Conservation (phyloP, 2,113 vertebrate genomes). For the Brachirus orientalis region DNA sequence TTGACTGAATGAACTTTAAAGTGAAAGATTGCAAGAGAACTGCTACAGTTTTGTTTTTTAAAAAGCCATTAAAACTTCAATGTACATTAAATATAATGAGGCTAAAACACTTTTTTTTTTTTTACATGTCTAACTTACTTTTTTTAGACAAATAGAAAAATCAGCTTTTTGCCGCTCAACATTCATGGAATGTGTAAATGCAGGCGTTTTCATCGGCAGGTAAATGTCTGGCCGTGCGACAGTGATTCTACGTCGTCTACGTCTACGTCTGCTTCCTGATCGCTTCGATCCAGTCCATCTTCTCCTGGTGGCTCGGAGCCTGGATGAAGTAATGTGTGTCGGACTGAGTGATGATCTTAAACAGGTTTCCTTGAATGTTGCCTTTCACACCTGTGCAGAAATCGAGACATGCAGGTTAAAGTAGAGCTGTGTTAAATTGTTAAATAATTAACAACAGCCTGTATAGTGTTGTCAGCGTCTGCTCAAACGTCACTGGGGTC, state of each 20-base stretch:
- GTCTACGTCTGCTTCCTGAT: conserved; percentile 87
- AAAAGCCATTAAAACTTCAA: background rate
- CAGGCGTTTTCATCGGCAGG: background rate
- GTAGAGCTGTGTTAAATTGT: background rate
- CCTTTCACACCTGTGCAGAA: conserved; percentile 89
- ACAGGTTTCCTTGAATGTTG: conserved; percentile 94
- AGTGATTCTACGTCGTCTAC: no score
- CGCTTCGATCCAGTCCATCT: conserved; percentile 92
- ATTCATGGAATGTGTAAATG: conserved; percentile 56
- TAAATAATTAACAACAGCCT: background rate
- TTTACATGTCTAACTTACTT: background rate
- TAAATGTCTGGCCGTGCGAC: no score
- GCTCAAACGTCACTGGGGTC: no score
- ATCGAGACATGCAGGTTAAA: background rate
- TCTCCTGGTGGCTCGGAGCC: conserved; percentile 88
- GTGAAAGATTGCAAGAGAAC: no score
- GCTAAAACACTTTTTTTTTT: background rate
- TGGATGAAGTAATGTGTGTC: conserved; percentile 93
- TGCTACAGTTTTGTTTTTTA: conserved; percentile 8
- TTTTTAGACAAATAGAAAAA: background rate
- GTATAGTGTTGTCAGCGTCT: no score
- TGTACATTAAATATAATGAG: no score
- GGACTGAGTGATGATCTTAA: conserved; percentile 95
- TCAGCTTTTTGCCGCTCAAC: conserved; percentile 11
- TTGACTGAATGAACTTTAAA: no score